Percentiles rank a stretch among this genome's conserved stretches.
These are phyloP conservation scores for Actenoides hombroni DNA, from an alignment of 2,113 vertebrate species.

Conservation along the genomic window DNA sequence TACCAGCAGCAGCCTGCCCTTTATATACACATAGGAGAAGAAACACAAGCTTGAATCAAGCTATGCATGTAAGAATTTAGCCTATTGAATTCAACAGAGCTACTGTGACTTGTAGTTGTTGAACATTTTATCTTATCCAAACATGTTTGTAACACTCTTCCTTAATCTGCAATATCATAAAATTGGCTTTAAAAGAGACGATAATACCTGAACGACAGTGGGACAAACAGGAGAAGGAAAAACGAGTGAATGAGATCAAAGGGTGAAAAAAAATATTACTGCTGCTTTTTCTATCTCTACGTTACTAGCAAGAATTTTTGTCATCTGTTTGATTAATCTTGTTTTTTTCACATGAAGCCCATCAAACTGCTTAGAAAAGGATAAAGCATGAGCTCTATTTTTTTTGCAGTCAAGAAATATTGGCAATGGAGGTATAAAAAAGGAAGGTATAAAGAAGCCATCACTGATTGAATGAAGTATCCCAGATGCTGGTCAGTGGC, in stretches of 20 bases:
- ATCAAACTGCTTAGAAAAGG: neutral
- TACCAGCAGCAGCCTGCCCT: neutral
- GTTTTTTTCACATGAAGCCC: neutral
- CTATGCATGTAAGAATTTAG: neutral
- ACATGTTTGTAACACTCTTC: neutral
- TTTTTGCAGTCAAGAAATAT: neutral
- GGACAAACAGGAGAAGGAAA: neutral
- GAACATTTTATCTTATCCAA: neutral
- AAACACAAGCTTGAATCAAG: neutral
- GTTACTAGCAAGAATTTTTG: neutral
- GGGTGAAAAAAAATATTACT: neutral
- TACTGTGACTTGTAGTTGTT: neutral
- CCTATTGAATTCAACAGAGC: neutral
- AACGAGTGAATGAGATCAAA: neutral
- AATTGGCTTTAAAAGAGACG: neutral
- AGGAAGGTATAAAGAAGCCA: neutral
- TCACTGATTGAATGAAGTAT: neutral
- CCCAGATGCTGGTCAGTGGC: neutral
- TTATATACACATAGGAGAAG: neutral
- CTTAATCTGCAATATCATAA: neutral
- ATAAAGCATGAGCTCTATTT: neutral
- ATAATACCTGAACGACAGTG: neutral
- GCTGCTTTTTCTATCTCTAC: neutral
- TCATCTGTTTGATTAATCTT: neutral
- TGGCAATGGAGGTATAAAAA: fast-evolving